These are phyloP conservation scores for Athetis lepigone DNA, from an alignment of 2,888 invertebrate species.

Conservation along the genomic window DNA sequence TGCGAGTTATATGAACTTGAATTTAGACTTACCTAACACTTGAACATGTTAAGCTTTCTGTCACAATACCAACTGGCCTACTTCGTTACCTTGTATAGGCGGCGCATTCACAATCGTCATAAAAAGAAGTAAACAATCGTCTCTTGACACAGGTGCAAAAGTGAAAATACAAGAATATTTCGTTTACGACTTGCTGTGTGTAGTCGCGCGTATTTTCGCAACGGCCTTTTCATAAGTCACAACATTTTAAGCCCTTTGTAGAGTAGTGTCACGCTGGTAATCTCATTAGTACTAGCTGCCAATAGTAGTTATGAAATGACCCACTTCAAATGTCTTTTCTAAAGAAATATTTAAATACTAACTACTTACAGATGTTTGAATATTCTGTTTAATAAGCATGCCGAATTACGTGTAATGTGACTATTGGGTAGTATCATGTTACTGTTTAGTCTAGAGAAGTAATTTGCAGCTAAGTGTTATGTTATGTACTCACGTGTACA, in stretches of 20 bases:
- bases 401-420: conserved; percentile 29
- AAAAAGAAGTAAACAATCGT: conserved; percentile 78
- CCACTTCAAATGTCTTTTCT: conserved; percentile 56
- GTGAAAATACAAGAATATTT: conserved; percentile 77
- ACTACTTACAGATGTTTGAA: conserved; percentile 28
- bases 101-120: conserved; percentile 65
- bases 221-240: conserved; percentile 62
- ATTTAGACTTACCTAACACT: conserved; percentile 54
- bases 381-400: conserved; percentile 10
- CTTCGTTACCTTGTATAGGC: conserved; percentile 62
- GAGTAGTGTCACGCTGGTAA: conserved; percentile 62
- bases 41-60: conserved; percentile 49
- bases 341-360: conserved; percentile 47
- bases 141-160: conserved; percentile 86
- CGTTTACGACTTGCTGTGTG: conserved; percentile 66
- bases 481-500: conserved; percentile 17
- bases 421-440: conserved; percentile 45
- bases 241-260: conserved; percentile 60
- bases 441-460: conserved; percentile 48
- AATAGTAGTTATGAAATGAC: conserved; percentile 66
- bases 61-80: conserved; percentile 63
- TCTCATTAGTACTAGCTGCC: conserved; percentile 56
- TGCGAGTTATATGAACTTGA: conserved; percentile 51
- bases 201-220: conserved; percentile 63
- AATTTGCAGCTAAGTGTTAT: conserved; percentile 10